These are phyloP conservation scores for Meles meles DNA, from an alignment of 2,113 vertebrate species.

Conservation along the genomic window DNA sequence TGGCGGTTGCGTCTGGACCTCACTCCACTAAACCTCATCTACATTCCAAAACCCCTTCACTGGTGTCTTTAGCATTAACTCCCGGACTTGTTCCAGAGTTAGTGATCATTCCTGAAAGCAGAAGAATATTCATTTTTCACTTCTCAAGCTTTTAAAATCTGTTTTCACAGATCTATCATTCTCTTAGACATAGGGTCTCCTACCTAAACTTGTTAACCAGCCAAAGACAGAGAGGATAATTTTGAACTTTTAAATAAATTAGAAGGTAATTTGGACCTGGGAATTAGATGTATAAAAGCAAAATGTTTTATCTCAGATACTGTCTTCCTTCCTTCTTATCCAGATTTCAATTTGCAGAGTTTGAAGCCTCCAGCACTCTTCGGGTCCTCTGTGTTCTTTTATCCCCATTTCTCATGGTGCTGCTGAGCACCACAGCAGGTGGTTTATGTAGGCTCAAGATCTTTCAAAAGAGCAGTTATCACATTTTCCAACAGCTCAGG, in stretches of 20 bases:
- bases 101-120: background rate
- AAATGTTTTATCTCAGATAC: background rate
- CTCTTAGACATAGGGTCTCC: background rate
- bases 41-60: no score
- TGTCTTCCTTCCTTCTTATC: background rate
- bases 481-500: slow-evolving; percentile 41
- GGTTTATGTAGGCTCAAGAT: background rate
- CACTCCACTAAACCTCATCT: no score
- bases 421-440: background rate
- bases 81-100: background rate
- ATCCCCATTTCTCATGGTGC: background rate
- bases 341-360: background rate
- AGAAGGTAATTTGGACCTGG: background rate
- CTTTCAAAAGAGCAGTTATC: slow-evolving; percentile 61
- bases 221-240: background rate
- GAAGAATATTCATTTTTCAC: background rate
- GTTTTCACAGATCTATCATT: background rate
- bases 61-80: background rate
- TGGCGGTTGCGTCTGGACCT: background rate
- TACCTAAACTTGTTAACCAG: background rate
- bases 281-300: background rate
- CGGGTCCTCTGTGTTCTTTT: background rate
- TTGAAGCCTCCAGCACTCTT: background rate
- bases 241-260: background rate
- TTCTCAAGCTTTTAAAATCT: background rate